These are phyloP conservation scores for Ochropleura leucogaster DNA, from an alignment of 2,888 invertebrate genomes.

Conservation along the genomic window DNA sequence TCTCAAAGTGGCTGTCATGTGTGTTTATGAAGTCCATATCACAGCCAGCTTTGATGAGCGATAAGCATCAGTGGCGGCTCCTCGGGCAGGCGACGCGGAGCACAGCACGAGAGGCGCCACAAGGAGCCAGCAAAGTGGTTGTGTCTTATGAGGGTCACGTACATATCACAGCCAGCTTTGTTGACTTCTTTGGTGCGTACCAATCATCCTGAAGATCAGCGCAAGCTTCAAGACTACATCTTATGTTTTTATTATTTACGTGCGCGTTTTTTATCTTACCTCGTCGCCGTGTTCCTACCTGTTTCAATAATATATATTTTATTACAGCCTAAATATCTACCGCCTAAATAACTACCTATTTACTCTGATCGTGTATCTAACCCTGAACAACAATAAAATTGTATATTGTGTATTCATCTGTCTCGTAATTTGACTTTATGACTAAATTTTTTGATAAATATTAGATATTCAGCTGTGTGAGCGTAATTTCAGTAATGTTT, in stretches of 20 bases:
- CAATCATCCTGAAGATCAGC: constrained; percentile 33
- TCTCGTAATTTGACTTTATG: background rate
- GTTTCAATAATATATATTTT: constrained; percentile 12
- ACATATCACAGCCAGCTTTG: constrained; percentile 99
- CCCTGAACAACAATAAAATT: background rate
- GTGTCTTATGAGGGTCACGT: constrained; percentile 92
- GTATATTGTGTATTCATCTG: constrained; percentile 3
- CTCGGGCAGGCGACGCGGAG: background rate
- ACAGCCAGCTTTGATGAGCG: constrained; percentile 99
- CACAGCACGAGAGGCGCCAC: constrained; percentile 13
- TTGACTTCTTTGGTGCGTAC: constrained; percentile 74
- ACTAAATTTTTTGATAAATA: background rate
- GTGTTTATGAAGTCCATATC: constrained; percentile 94
- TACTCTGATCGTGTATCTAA: background rate
- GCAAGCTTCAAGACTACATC: constrained; percentile 6
- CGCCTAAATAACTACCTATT: background rate
- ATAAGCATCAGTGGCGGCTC: constrained; percentile 56
- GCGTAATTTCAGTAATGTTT: background rate
- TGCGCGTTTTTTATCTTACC: constrained; percentile 2
- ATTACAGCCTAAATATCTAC: constrained; percentile 7
- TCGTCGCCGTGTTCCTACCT: constrained; percentile 2
- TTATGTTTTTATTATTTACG: constrained; percentile 7
- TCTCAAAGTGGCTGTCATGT: constrained; percentile 98
- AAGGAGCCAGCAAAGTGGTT: constrained; percentile 94
- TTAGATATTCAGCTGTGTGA: constrained; percentile 3